Conservation (phyloP, 2,113 vertebrate genomes). For the Corythornis vintsioides region DNA sequence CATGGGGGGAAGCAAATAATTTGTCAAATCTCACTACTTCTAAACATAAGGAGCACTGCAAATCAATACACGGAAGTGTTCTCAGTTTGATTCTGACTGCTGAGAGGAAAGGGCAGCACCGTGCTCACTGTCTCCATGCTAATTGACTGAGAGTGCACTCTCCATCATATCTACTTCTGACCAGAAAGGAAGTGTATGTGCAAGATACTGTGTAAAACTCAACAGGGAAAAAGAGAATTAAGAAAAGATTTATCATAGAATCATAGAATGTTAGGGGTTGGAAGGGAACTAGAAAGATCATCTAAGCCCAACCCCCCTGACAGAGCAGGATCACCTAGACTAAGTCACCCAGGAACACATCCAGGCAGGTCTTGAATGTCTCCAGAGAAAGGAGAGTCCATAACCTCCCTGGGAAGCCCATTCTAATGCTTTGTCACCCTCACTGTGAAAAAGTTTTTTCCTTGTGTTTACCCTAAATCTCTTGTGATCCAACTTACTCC, state of each 20-base stretch:
- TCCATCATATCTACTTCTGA: constrained; percentile 23
- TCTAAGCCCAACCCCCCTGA: too few relatives aligned
- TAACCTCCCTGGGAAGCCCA: too few relatives aligned
- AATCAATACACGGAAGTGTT: constrained; percentile 78
- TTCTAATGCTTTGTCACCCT: too few relatives aligned
- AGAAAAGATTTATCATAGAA: not conserved
- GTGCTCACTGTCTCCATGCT: not conserved
- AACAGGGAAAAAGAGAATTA: not conserved
- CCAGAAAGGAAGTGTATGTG: constrained; percentile 35
- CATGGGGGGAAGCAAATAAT: constrained; percentile 72
- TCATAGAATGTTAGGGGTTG: too few relatives aligned
- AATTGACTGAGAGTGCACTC: constrained; percentile 13
- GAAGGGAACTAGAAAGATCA: too few relatives aligned
- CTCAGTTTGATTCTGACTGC: constrained; percentile 6
- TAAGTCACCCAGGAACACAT: too few relatives aligned
- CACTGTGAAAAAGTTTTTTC: too few relatives aligned
- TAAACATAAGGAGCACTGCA: constrained; percentile 61
- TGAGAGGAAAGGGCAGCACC: constrained; percentile 70
- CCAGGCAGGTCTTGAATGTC: too few relatives aligned
- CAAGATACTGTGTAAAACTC: not conserved
- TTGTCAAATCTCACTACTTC: constrained; percentile 73
- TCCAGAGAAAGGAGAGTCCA: too few relatives aligned
- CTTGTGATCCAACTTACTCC: too few relatives aligned
- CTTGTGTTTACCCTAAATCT: too few relatives aligned
- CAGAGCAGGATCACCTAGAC: too few relatives aligned